Evolutionary conservation across 2,797 vertebrate species (phyloP), one percentile per base, ranked within the genome.

Genomic region (Acropternis orthonyx): DNA sequence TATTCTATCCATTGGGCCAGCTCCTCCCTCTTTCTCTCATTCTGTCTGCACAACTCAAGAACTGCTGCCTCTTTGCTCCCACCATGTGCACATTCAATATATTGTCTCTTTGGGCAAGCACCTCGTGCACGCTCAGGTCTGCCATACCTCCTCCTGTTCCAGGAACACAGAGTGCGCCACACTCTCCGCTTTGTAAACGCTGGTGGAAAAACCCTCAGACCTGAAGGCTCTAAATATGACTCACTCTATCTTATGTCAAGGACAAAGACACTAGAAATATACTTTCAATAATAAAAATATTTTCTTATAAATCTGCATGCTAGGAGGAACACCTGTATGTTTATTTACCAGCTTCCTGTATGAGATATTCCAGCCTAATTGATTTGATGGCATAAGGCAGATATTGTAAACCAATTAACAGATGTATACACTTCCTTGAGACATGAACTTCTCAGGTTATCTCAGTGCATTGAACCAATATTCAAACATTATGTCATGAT

Each of bases 111-210:
- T 21, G 34, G 46, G 59, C 80, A 54, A 56, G 39, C 17, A 12
- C 13, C 12, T 44, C 0, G 0, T 27, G 17, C 23, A 39, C 20
- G 22, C 0, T 0, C 7, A 30, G 51, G 14, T 49, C 39, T 89
- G 49, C 51, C 20, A 5, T 5, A 18, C 17, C 39, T 69, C 17
- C 39, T 69, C 23, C 41, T 0, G 0, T 43, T 48, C 59, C 5
- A 1, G 32, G 27, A 79, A 5, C 41, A 10, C 7, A 17, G 27
- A 24, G 4, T 34, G 30, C 9, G n/a, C n/a, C 56, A 34, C 0
- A 0, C 8, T 51, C 14, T 36, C 14, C 1, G 1, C 27, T 26
- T 26, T 52, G 27, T 46, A 34, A 46, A 30, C 30, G 18, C 14
- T 1, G 0, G 3, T 10, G 26, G 62, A 72, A 88, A 73, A 71